Evolutionary conservation across 1,140 invertebrate species (phyloP), one percentile per base, ranked within the genome.

Genomic region (Macrostomum lignano): DNA sequence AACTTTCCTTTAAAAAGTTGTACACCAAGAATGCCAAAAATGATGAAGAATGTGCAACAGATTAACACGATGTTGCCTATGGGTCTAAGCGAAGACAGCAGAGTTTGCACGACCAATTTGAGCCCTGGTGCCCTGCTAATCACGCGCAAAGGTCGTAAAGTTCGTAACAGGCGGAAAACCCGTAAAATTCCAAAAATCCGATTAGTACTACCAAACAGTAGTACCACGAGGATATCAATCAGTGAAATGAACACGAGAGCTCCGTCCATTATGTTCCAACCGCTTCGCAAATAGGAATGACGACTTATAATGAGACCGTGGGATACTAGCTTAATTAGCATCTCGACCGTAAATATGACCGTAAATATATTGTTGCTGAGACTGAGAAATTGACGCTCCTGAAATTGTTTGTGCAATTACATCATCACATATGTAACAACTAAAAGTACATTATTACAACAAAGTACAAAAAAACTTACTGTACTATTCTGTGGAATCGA

Each of bases 31-130:
- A 98, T 98, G 22, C 88, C 91, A 55, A 98, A 98, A 46, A 98
- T 98, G 37, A 98, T 84, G 63, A 98, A 98, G 61, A 98, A 98
- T 33, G 91, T 96, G 55, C 84, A 94, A 53, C 91, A 96, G 51
- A 98, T 98, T 23, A 98, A 67, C 29, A 98, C 91, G 45, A 98
- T 98, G 58, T 98, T 98, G 46, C 91, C 91, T 47, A 98, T 98
- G 26, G 91, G 91, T 50, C 84, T 67, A 33, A 98, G 61, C 22
- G 86, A 96, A 7, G 84, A 91, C 29, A 98, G 66, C 26, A 98
- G 62, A 17, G 91, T 98, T 67, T 96, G 86, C 31, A 98, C 91
- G 9, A 98, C 91, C 35, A 98, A 65, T 60, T 98, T 98, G 33
- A 98, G 64, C 20, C 91, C 91, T 36, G 88, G 88, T 25, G 88